Conservation (phyloP, 2,888 invertebrate genomes). For the Ochropacha duplaris region DNA sequence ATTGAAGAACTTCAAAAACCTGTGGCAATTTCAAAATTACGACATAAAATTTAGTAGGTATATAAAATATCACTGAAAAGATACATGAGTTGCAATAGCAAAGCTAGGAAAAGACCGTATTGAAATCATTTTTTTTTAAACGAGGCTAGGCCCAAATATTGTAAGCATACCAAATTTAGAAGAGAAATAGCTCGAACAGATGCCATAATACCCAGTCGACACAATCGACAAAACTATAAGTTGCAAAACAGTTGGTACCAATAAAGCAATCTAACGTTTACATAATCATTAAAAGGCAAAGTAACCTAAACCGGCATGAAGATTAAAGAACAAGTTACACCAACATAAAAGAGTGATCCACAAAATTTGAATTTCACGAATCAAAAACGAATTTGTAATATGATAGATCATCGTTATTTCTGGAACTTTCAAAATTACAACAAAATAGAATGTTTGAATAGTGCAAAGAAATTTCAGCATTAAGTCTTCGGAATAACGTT, state of each 20-base stretch:
- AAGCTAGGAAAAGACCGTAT: too few species aligned
- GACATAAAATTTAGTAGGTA: too few species aligned
- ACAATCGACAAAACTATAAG: not conserved
- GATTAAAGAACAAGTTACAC: constrained; percentile 56
- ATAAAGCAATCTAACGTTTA: not conserved
- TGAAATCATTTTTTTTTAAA: too few species aligned
- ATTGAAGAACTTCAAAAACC: constrained; percentile 15
- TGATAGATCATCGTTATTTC: constrained; percentile 71
- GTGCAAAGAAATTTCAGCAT: constrained; percentile 37
- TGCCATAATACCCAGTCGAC: too few species aligned
- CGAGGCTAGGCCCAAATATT: too few species aligned
- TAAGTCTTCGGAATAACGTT: constrained; percentile 36
- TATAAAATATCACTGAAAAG: too few species aligned
- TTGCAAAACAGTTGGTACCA: not conserved
- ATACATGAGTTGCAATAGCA: too few species aligned
- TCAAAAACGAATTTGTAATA: constrained; percentile 77
- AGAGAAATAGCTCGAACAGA: too few species aligned
- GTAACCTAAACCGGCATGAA: constrained; percentile 43
- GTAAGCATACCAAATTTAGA: too few species aligned
- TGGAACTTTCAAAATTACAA: constrained; percentile 67
- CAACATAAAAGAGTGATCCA: constrained; percentile 57
- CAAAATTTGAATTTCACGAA: constrained; percentile 75
- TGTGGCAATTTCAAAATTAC: too few species aligned
- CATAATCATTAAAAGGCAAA: constrained; percentile 11
- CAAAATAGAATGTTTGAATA: constrained; percentile 26